Evolutionary conservation across 1,140 invertebrate species (phyloP).

Genomic region (Brachionus plicatilis): DNA sequence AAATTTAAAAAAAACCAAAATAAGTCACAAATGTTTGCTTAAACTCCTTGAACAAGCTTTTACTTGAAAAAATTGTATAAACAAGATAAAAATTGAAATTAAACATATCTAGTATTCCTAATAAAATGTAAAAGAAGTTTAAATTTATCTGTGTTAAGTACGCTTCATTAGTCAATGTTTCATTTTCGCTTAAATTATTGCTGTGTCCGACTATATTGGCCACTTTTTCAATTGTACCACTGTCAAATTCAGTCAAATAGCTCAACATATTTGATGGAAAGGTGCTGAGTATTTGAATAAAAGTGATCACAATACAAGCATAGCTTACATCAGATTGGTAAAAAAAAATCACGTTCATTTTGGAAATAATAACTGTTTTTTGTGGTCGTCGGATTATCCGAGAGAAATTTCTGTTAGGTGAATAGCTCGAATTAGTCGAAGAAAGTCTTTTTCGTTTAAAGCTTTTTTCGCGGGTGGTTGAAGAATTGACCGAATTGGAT

Average conservation of each 20-base stretch:
- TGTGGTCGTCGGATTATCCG: not conserved
- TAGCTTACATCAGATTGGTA: not conserved
- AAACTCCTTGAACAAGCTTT: not conserved
- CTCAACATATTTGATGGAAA: not conserved
- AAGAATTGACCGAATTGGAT: not conserved
- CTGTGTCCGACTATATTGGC: not conserved
- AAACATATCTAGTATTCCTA: not conserved
- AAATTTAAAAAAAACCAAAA: not conserved
- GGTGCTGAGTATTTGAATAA: constrained; percentile 1
- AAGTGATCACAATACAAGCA: not conserved
- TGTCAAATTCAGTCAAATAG: constrained; percentile 9
- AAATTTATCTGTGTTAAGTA: not conserved
- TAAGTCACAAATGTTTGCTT: not conserved
- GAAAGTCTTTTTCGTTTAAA: not conserved
- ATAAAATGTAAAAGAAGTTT: not conserved
- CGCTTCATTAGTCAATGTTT: not conserved
- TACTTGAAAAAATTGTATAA: constrained; percentile 17
- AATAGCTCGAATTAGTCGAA: not conserved
- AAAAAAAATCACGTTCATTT: not conserved
- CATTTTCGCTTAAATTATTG: not conserved
- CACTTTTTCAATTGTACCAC: not conserved
- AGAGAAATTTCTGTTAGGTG: not conserved
- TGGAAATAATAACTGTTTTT: not conserved
- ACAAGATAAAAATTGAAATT: constrained; percentile 16
- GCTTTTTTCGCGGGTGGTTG: not conserved